Evolutionary conservation across 2,888 invertebrate species (phyloP), one percentile per base, ranked within the genome.

Genomic region (Proisotoma minuta): DNA sequence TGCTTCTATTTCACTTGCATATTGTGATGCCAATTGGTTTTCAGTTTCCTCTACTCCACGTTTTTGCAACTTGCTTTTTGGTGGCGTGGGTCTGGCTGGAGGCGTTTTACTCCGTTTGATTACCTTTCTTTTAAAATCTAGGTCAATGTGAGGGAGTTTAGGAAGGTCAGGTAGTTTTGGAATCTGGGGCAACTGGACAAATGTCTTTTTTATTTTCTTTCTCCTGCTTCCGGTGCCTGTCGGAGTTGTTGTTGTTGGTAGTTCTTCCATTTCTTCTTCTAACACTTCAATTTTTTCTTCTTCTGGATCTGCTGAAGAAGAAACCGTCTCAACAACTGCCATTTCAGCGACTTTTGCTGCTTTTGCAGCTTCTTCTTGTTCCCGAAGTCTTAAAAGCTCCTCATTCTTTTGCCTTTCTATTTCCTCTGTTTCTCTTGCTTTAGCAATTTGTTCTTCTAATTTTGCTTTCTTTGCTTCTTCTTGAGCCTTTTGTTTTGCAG

Each of bases 331-430:
- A 3, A 52, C 52, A 15, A 57, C 58, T 12, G 48, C 57, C 0
- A n/a, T n/a, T n/a, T 22, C 29, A 3, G n/a, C 3, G 28, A 3
- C 34, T 51, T n/a, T 50, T 28, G 18, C n/a, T 12, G 50, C 26
- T 62, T 60, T 81, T 71, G 81, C 82, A 77, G 47, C 47, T 86
- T 86, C 50, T 85, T 76, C 67, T 82, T 80, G 76, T 84, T 47
- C 20, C 15, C 34, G 34, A 10, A 34, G 15, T 34, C 34, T 8
- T 34, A 34, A 34, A 10, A 67, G 71, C 54, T 72, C 74, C 54
- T 64, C 68, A 53, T 65, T 81, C 72, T 81, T 82, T 77, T 52
- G 59, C 86, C 86, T 52, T 84, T 77, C 67, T 82, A 80, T 76
- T 84, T 61, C 62, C 12, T 59, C 60, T 1, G 64, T 63, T 29